Conservation (phyloP, 2,797 vertebrate species). For the Scolopax rusticola region DNA sequence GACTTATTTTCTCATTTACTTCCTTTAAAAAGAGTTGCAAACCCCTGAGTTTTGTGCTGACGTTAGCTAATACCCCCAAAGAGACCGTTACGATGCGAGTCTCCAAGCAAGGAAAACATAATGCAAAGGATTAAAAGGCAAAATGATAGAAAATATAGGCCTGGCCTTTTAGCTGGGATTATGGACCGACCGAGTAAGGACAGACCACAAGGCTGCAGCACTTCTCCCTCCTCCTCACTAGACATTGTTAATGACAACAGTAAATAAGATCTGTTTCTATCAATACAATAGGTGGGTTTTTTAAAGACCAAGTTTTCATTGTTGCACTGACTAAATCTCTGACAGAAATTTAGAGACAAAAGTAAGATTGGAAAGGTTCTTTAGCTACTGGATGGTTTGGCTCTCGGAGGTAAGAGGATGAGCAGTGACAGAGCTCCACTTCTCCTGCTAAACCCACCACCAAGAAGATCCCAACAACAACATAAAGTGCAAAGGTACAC, state of each 20-base stretch:
- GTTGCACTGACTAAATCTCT: not conserved
- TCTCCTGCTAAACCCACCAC: not conserved
- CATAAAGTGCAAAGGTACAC: not conserved
- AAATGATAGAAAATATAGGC: not conserved
- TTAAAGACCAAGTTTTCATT: not conserved
- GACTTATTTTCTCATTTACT: not conserved
- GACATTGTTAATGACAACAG: not conserved
- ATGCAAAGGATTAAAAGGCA: not conserved
- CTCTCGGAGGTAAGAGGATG: not conserved
- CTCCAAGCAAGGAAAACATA: not conserved
- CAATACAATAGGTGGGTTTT: accelerated
- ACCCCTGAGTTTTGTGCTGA: not conserved
- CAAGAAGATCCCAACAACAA: not conserved
- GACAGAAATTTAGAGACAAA: not conserved
- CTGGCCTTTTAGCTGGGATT: not conserved
- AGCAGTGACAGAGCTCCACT: not conserved
- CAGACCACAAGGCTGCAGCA: not conserved
- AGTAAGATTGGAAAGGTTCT: not conserved
- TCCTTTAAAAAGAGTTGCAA: slow-evolving; percentile 30
- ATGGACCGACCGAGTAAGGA: not conserved
- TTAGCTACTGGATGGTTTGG: not conserved
- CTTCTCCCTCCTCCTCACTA: not conserved
- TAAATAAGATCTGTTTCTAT: not conserved
- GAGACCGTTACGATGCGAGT: not conserved
- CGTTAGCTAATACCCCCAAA: not conserved